Conservation (phyloP, 2,113 vertebrate genomes). For the Chaetops frenatus region DNA sequence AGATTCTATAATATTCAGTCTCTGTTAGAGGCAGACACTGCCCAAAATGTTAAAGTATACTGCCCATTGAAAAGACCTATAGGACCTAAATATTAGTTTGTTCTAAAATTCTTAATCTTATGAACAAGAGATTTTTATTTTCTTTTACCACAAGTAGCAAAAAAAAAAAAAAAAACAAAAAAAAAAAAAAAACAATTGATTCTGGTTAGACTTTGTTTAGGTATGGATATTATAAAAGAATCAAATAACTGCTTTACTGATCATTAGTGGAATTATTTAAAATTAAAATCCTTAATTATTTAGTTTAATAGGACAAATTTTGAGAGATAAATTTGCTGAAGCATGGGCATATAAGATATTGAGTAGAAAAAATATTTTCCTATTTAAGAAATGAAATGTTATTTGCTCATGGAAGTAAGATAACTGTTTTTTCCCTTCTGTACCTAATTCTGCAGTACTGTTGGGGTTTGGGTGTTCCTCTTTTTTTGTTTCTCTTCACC, state of each 20-base stretch:
- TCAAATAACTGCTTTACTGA: not conserved
- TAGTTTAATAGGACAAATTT: not conserved
- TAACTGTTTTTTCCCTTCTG: not conserved
- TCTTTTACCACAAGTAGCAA: not conserved
- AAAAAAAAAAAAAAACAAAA: not conserved
- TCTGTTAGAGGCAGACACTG: not conserved
- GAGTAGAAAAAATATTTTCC: not conserved
- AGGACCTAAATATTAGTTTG: not conserved
- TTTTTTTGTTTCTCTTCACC: too few species aligned
- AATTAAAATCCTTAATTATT: not conserved
- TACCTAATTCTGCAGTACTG: not conserved
- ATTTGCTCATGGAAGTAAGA: not conserved
- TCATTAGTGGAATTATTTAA: not conserved
- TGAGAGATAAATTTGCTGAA: not conserved
- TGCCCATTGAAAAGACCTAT: not conserved
- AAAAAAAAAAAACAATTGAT: not conserved
- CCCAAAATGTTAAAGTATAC: not conserved
- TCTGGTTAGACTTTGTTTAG: not conserved
- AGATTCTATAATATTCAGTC: not conserved
- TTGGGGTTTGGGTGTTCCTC: too few species aligned
- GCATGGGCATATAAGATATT: not conserved
- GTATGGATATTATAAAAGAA: not conserved
- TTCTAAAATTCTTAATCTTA: not conserved
- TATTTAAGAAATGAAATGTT: not conserved
- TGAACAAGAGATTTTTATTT: not conserved